Percentiles rank a stretch among this genome's conserved stretches.
Evolutionary conservation across 2,797 vertebrate genomes (phyloP).

Genomic region (Pyrocephalus nanus): DNA sequence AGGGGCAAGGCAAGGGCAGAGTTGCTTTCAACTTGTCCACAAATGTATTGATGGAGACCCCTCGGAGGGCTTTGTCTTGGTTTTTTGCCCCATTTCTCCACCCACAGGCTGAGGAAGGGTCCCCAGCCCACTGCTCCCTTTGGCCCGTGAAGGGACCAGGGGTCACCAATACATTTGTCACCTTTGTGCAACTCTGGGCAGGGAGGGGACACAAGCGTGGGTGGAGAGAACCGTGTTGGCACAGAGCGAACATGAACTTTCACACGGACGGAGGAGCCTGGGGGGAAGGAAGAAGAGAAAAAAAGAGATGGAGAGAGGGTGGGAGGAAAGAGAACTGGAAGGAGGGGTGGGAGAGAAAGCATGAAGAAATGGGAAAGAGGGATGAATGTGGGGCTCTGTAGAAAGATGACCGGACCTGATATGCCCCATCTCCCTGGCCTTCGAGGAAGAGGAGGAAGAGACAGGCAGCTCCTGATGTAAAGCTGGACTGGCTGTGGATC

Average conservation of each 20-base stretch:
- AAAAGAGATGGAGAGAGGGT: conserved; percentile 49
- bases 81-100: not conserved
- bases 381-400: not conserved
- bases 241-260: conserved; percentile 87
- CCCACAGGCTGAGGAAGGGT: not conserved
- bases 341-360: conserved; percentile 8
- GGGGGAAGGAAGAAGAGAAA: conserved; percentile 39
- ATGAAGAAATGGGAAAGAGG: conserved; percentile 8
- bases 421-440: not conserved
- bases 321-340: conserved; percentile 37
- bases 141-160: not conserved
- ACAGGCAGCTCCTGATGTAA: not conserved
- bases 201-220: conserved; percentile 49
- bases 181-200: conserved; percentile 43
- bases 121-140: not conserved
- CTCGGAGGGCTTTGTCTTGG: not conserved
- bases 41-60: conserved; percentile 26
- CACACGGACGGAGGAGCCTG: conserved; percentile 60
- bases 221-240: conserved; percentile 78
- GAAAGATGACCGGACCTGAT: not conserved
- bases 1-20: conserved; percentile 3
- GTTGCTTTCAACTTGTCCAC: conserved; percentile 42
- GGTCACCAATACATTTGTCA: conserved; percentile 43
- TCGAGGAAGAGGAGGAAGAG: not conserved
- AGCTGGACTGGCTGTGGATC: not conserved